Percentiles rank a stretch among this genome's conserved stretches.
Evolutionary conservation across 2,888 invertebrate genomes (phyloP).

Genomic region (Habrosyne pyritoides): DNA sequence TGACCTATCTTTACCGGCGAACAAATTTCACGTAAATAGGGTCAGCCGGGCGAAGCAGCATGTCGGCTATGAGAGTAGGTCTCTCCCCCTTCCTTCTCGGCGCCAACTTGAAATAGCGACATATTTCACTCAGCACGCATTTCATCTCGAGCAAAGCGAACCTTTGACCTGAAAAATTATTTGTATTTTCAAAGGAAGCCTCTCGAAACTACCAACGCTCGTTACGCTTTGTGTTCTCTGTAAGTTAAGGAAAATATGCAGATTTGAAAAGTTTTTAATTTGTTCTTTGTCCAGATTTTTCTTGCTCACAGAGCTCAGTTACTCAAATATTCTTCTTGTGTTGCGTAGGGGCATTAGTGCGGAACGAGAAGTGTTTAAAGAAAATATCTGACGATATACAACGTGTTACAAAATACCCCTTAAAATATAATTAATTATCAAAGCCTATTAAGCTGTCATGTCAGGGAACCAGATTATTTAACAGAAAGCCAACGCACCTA

Average conservation of each 20-base stretch:
- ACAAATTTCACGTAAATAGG: conserved; percentile 59
- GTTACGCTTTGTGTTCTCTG: background rate
- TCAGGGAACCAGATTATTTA: too few relatives aligned
- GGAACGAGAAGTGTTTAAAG: too few relatives aligned
- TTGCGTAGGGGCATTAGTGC: too few relatives aligned
- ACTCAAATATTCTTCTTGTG: too few relatives aligned
- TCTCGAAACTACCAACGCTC: background rate
- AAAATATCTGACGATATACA: too few relatives aligned
- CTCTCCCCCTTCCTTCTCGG: conserved; percentile 70
- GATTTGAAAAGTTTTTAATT: background rate
- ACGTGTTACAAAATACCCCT: too few relatives aligned
- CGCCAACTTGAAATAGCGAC: conserved; percentile 78
- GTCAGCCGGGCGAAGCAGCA: conserved; percentile 72
- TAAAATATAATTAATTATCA: too few relatives aligned
- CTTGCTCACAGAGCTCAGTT: too few relatives aligned
- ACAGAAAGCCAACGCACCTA: too few relatives aligned
- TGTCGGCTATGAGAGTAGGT: conserved; percentile 67
- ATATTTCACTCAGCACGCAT: conserved; percentile 78
- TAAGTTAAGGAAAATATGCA: background rate
- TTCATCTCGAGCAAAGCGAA: conserved; percentile 88
- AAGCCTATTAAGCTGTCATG: too few relatives aligned
- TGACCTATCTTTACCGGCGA: conserved; percentile 35
- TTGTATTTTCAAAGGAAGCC: background rate
- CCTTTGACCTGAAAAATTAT: conserved; percentile 80
- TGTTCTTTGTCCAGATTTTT: too few relatives aligned